These are phyloP conservation scores for Norana najaformis DNA, from an alignment of 2,888 invertebrate species.

Conservation along the genomic window DNA sequence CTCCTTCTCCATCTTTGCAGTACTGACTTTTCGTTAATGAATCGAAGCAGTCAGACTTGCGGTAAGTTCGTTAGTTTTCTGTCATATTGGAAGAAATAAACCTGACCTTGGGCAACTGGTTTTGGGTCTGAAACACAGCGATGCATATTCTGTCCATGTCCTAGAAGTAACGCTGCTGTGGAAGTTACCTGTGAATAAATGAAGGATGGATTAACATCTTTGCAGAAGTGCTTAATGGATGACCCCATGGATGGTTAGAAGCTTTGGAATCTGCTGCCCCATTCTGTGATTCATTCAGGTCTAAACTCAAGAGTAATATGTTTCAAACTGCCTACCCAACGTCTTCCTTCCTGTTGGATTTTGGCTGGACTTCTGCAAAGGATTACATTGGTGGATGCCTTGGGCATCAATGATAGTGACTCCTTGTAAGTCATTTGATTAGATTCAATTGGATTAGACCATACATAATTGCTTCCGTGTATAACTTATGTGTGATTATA, in stretches of 20 bases:
- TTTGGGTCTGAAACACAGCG: neutral
- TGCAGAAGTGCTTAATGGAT: no score
- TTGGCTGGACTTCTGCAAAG: no score
- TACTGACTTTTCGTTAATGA: neutral
- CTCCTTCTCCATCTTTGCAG: no score
- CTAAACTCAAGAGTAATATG: no score
- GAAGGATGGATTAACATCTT: neutral
- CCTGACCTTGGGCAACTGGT: neutral
- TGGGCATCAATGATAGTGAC: neutral
- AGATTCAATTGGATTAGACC: neutral
- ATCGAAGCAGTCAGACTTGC: neutral
- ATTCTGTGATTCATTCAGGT: no score
- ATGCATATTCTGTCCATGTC: neutral
- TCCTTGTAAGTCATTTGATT: no score
- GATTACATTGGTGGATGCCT: no score
- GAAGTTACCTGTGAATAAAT: neutral
- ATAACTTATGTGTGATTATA: neutral
- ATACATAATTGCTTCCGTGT: neutral
- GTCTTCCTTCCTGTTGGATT: no score
- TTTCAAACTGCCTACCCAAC: no score
- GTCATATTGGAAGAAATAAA: no score
- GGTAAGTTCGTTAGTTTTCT: neutral
- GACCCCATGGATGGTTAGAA: no score
- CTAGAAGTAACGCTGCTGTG: neutral
- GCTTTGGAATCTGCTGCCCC: no score